phyloP scores from a whole-genome alignment of 35 echinoderm and acorn worm genomes.

The Anneissia japonica region DNA sequence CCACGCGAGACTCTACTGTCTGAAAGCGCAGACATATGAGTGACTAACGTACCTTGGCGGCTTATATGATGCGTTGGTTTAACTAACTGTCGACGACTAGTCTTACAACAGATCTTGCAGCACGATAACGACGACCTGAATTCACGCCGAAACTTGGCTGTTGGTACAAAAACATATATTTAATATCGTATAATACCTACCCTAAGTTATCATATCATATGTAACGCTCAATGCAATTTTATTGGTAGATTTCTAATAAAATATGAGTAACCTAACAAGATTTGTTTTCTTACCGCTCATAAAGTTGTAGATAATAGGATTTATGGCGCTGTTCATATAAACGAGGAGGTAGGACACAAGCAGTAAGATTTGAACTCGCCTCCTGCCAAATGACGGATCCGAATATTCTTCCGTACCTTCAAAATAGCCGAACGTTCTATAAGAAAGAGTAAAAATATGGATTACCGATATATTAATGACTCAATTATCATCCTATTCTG shows the following conservation, averaged over 20 bases:
- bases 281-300: constrained; percentile 95
- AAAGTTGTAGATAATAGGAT: constrained; percentile 95
- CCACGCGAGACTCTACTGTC: not conserved
- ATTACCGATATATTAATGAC: not conserved
- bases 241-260: too few species aligned
- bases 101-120: not conserved
- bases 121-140: not conserved
- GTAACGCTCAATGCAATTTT: too few species aligned
- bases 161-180: not conserved
- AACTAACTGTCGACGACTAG: not conserved
- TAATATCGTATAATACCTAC: too few species aligned
- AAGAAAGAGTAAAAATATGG: not conserved
- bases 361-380: constrained; percentile 10
- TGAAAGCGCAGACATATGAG: not conserved
- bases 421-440: constrained; percentile 28
- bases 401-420: not conserved
- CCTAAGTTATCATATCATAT: too few species aligned
- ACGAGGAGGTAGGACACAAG: constrained; percentile 70
- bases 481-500: not conserved
- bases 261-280: too few species aligned
- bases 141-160: not conserved
- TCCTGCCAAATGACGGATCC: not conserved
- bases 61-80: not conserved
- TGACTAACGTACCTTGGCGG: not conserved
- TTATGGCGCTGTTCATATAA: constrained; percentile 89